Base-by-base conservation (phyloP, 2,888 invertebrate genomes). In the Euzophera pinguis region DNA sequence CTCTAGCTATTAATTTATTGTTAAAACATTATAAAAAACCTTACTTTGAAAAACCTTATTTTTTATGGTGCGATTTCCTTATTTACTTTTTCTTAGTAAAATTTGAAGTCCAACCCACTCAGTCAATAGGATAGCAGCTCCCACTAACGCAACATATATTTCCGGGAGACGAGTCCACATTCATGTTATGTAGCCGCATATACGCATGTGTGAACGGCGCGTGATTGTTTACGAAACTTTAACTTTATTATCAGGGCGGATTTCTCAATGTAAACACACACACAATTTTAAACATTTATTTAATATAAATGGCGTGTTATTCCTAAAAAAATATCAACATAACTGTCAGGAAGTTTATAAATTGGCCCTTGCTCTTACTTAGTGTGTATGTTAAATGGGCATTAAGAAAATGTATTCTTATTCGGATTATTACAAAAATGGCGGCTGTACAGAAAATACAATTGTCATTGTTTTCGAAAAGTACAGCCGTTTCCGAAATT, bases 91-190 rank as follows among this genome's bases (percentile, higher is more conserved):
- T n/a, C n/a, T n/a, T n/a, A n/a, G n/a, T n/a, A n/a, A n/a, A n/a
- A n/a, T 22, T 22, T 22, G 22, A 22, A 22, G 22, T 5, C 5
- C 22, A 22, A 22, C 22, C 22, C 22, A 22, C 22, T 22, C 22
- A 5, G 5, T 22, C 22, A 5, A 22, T 5, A 22, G 22, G n/a
- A n/a, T 22, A 22, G 22, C 22, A 22, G 2, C 22, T 2, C 22
- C 22, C 22, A 22, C 22, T 22, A 22, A 22, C 22, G 5, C 22
- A 5, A 22, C 22, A 22, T 32, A 32, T 32, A 14, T 5, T 9
- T 10, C 14, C 69, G 71, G 75, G 62, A 62, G 68, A 69, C 72
- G 74, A 72, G 73, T 74, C 62, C 53, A 53, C 35, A 37, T 38
- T 37, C 27, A 65, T 66, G 47, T 56, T 60, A 61, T 64, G 52